phyloP scores from a whole-genome alignment of 2,113 vertebrate genomes.

The Puntigrus tetrazona region DNA sequence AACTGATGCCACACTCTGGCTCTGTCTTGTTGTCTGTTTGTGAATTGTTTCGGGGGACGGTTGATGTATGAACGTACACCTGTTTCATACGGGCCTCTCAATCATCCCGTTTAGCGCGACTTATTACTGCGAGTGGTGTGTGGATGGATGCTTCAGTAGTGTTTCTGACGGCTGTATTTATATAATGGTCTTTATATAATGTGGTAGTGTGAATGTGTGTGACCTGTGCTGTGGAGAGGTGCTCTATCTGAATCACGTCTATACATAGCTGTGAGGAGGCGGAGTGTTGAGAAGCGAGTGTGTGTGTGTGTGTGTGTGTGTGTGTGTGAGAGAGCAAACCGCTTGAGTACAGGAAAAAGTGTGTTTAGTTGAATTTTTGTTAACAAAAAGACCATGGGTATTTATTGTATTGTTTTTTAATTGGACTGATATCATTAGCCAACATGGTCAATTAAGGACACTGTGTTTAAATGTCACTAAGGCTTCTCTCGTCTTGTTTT shows the following conservation, averaged over 20 bases:
- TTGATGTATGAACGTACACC: neutral
- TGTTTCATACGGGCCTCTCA: neutral
- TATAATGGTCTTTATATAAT: constrained; percentile 54
- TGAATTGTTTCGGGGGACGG: neutral
- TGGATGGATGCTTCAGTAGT: constrained; percentile 15
- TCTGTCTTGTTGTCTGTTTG: neutral
- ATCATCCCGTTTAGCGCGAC: neutral
- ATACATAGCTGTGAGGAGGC: constrained; percentile 65
- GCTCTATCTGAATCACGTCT: constrained; percentile 56
- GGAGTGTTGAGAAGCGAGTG: constrained; percentile 49
- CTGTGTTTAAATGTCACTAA: neutral
- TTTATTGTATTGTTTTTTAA: neutral
- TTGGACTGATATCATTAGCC: neutral
- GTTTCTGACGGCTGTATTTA: constrained; percentile 36
- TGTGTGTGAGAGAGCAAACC: constrained; percentile 18
- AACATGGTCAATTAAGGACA: neutral
- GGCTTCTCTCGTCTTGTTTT: neutral
- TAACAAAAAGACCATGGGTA: neutral
- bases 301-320: constrained; percentile 34
- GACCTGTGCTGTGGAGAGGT: constrained; percentile 38
- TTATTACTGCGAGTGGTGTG: neutral
- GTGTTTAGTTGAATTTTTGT: constrained; percentile 22
- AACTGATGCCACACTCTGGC: neutral
- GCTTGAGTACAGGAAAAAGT: constrained; percentile 13
- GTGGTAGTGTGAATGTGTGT: constrained; percentile 17